Evolutionary conservation across 2,113 vertebrate species (phyloP).

Genomic region (Lagopus leucura): DNA sequence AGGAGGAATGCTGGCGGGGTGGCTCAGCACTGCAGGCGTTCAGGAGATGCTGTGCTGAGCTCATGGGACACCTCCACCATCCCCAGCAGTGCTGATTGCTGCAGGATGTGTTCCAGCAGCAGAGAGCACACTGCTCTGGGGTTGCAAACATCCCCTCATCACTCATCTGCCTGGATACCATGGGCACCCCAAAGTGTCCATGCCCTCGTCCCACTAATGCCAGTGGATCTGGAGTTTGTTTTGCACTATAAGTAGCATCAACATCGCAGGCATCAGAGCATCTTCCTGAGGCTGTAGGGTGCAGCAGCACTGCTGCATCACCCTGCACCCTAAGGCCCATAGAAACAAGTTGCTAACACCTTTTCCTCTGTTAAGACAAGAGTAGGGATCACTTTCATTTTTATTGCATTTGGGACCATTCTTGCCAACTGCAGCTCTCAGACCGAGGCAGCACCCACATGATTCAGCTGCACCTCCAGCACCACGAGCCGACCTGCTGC

Average conservation of each 20-base stretch:
- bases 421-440: background rate
- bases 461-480: background rate
- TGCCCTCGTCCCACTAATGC: background rate
- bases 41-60: background rate
- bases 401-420: background rate
- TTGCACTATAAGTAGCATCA: background rate
- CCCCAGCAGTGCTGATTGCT: background rate
- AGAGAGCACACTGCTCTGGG: accelerated
- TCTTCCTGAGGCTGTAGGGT: background rate
- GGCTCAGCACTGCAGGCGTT: background rate
- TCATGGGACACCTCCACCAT: background rate
- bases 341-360: background rate
- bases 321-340: background rate
- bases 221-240: background rate
- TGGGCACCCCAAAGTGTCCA: background rate
- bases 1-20: background rate
- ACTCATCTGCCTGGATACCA: background rate
- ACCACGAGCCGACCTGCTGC: background rate
- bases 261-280: background rate
- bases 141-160: background rate
- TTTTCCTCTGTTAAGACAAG: background rate
- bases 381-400: background rate
- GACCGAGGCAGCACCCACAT: background rate
- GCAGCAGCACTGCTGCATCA: background rate
- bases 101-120: background rate